A percentile compares a stretch with the other conserved stretches of the same genome.
Conservation (phyloP, 1,140 invertebrate genomes). For the Marisa cornuarietis region DNA sequence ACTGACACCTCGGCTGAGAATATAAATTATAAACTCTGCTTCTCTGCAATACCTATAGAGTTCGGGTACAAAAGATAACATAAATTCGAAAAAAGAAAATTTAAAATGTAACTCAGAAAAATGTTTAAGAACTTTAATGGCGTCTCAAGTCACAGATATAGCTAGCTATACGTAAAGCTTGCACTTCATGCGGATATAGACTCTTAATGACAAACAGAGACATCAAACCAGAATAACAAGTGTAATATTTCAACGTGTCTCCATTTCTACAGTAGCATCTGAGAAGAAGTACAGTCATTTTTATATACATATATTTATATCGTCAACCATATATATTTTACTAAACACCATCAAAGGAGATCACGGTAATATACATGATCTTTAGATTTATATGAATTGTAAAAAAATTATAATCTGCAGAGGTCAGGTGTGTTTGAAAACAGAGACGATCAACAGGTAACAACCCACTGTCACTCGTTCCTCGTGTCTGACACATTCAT, state of each 20-base stretch:
- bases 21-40: too few relatives aligned
- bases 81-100: not conserved
- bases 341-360: not conserved
- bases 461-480: too few relatives aligned
- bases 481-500: too few relatives aligned
- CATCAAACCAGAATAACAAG: slow-evolving; percentile 4
- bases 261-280: not conserved
- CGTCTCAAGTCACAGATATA: slow-evolving; percentile 12
- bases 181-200: slow-evolving; percentile 1
- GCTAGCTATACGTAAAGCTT: not conserved
- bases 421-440: too few relatives aligned
- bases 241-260: not conserved
- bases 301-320: not conserved
- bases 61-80: too few relatives aligned
- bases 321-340: not conserved
- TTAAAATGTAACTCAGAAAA: not conserved
- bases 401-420: too few relatives aligned
- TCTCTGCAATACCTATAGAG: too few relatives aligned
- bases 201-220: slow-evolving; percentile 13
- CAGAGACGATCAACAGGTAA: too few relatives aligned
- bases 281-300: not conserved
- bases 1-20: too few relatives aligned
- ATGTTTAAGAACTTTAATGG: not conserved
- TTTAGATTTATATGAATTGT: not conserved
- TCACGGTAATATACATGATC: not conserved